These are phyloP conservation scores for Vannuccia rotundouncinata DNA, from an alignment of 2,888 invertebrate species.

Conservation along the genomic window DNA sequence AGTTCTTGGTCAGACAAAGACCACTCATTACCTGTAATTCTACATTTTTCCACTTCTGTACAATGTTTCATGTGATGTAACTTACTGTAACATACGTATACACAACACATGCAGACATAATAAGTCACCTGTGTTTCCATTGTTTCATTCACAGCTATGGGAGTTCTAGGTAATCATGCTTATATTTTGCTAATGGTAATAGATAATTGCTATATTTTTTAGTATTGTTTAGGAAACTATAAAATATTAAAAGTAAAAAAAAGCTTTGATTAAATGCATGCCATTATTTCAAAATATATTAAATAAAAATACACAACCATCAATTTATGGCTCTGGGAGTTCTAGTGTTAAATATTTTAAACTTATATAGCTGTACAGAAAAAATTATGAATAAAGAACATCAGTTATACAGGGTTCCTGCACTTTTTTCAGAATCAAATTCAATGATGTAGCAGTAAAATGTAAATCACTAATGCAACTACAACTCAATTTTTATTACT, in stretches of 20 bases:
- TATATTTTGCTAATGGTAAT: constrained; percentile 19
- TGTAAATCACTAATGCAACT: too few species aligned
- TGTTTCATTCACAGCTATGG: constrained; percentile 3
- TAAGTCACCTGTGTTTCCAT: too few species aligned
- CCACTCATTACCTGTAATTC: not conserved
- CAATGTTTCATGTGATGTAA: constrained; percentile 20
- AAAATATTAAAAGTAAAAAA: constrained; percentile 17
- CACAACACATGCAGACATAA: too few species aligned
- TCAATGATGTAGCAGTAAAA: too few species aligned
- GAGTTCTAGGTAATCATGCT: constrained; percentile 19
- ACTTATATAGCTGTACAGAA: too few species aligned
- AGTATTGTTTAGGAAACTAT: not conserved
- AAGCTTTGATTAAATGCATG: constrained; percentile 14
- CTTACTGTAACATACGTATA: too few species aligned
- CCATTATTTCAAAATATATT: constrained; percentile 10
- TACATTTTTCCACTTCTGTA: constrained; percentile 3
- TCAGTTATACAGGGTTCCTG: too few species aligned
- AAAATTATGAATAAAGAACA: too few species aligned
- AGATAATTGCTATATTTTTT: constrained; percentile 18
- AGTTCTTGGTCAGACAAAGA: constrained; percentile 19
- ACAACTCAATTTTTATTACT: too few species aligned
- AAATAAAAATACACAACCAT: not conserved
- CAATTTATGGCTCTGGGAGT: not conserved
- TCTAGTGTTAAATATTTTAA: too few species aligned
- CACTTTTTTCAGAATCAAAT: too few species aligned